Percentiles rank a stretch among this genome's conserved stretches.
These are phyloP conservation scores for Drosophila ercepeae DNA, from an alignment of 1,140 invertebrate genomes.

Conservation along the genomic window DNA sequence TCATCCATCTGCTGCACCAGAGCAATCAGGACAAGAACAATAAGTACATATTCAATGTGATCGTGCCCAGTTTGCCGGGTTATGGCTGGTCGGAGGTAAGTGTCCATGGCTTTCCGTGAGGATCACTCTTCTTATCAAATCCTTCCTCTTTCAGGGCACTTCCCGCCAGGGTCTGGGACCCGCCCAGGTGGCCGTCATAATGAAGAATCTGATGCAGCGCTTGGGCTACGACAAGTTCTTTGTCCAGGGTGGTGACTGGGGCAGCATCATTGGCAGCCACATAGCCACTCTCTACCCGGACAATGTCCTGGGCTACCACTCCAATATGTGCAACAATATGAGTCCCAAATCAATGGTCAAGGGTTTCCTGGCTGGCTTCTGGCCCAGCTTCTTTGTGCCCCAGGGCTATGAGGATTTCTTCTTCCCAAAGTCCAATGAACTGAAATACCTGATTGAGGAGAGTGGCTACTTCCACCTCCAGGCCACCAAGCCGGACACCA, in stretches of 20 bases:
- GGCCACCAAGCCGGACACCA: conserved; percentile 95
- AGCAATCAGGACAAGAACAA: conserved; percentile 83
- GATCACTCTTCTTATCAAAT: not conserved
- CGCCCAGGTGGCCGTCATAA: conserved; percentile 88
- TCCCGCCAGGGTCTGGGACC: conserved; percentile 87
- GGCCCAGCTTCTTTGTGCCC: conserved; percentile 86
- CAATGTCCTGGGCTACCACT: conserved; percentile 86
- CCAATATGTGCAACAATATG: conserved; percentile 86
- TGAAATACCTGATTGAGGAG: conserved; percentile 87
- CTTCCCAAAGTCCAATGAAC: conserved; percentile 86
- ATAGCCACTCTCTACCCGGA: conserved; percentile 90
- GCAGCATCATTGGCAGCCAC: conserved; percentile 85
- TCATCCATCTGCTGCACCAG: conserved; percentile 89
- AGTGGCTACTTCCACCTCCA: conserved; percentile 93
- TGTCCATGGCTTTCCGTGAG: not conserved
- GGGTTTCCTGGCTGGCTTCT: conserved; percentile 84
- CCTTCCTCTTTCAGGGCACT: conserved; percentile 82
- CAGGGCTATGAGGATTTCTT: conserved; percentile 85
- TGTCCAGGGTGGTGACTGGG: conserved; percentile 94
- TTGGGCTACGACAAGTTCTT: conserved; percentile 91
- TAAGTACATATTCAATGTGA: conserved; percentile 90
- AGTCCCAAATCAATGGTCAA: conserved; percentile 59
- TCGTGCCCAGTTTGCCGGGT: conserved; percentile 92
- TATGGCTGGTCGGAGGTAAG: conserved; percentile 88
- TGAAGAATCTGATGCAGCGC: conserved; percentile 92